phyloP scores from a whole-genome alignment of 2,113 vertebrate species.

The Limanda limanda region DNA sequence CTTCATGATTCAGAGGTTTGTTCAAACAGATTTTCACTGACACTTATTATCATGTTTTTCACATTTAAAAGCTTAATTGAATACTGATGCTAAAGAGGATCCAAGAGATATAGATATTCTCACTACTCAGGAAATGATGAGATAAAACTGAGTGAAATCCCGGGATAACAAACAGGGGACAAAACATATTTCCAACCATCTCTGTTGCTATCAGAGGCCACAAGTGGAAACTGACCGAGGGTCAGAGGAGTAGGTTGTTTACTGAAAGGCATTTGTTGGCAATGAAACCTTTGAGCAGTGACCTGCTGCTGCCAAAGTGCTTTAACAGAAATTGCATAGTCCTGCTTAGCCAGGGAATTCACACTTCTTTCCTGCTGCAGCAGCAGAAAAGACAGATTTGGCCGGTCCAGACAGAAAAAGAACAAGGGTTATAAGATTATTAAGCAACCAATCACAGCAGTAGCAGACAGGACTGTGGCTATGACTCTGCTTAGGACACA shows the following conservation, averaged over 20 bases:
- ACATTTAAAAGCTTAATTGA: no score
- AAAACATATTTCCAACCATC: neutral
- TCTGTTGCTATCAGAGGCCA: slow-evolving; percentile 1
- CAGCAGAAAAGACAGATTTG: slow-evolving; percentile 42
- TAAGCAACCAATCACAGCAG: slow-evolving; percentile 7
- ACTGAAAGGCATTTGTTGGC: slow-evolving; percentile 45
- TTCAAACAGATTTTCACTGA: no score
- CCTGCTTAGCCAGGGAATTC: slow-evolving; percentile 51
- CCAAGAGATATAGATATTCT: neutral
- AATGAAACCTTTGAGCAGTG: slow-evolving; percentile 33
- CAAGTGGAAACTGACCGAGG: slow-evolving; percentile 5
- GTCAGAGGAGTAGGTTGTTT: slow-evolving; percentile 32
- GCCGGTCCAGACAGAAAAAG: neutral
- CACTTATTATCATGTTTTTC: no score
- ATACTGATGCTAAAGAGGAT: neutral
- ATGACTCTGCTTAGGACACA: no score
- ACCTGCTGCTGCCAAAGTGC: slow-evolving; percentile 51
- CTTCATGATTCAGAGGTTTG: neutral
- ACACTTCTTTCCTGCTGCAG: slow-evolving; percentile 56
- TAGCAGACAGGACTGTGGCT: neutral
- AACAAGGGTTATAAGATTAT: neutral
- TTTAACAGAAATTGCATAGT: slow-evolving; percentile 55
- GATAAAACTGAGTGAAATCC: neutral
- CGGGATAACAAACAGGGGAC: neutral
- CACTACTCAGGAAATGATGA: neutral